Percentiles rank a stretch among this genome's conserved stretches.
Conservation (phyloP, 2,113 vertebrate species). For the Typhlomys cinereus region DNA sequence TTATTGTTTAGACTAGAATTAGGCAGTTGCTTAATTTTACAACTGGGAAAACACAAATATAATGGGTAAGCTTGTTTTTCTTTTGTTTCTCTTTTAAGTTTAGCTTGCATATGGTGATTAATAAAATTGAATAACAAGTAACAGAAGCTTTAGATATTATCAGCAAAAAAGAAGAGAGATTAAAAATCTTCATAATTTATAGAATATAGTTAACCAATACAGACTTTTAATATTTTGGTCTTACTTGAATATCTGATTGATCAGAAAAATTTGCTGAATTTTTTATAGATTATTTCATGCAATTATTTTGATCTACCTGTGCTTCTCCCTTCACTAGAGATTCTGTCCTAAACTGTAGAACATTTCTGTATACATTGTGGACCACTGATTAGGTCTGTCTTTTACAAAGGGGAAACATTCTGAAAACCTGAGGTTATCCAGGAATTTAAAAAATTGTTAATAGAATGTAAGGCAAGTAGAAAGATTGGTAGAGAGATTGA, state of each 20-base stretch:
- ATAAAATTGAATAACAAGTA: background rate
- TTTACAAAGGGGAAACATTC: background rate
- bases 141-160: background rate
- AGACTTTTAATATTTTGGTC: background rate
- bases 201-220: background rate
- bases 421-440: background rate
- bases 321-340: background rate
- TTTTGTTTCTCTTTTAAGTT: background rate
- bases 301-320: background rate
- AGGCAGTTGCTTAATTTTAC: background rate
- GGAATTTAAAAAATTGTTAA: background rate
- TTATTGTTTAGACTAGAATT: constrained; percentile 9
- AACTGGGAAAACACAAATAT: background rate
- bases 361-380: background rate
- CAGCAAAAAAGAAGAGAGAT: background rate
- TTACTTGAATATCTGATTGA: background rate
- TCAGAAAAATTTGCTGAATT: background rate
- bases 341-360: background rate
- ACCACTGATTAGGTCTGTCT: background rate
- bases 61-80: background rate
- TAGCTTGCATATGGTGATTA: background rate
- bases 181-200: background rate
- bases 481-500: background rate
- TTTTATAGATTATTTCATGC: background rate
- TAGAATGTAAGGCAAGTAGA: background rate